Percentiles rank a stretch among this genome's conserved stretches.
Conservation (phyloP, 2,888 invertebrate species). For the Unio pictorum region DNA sequence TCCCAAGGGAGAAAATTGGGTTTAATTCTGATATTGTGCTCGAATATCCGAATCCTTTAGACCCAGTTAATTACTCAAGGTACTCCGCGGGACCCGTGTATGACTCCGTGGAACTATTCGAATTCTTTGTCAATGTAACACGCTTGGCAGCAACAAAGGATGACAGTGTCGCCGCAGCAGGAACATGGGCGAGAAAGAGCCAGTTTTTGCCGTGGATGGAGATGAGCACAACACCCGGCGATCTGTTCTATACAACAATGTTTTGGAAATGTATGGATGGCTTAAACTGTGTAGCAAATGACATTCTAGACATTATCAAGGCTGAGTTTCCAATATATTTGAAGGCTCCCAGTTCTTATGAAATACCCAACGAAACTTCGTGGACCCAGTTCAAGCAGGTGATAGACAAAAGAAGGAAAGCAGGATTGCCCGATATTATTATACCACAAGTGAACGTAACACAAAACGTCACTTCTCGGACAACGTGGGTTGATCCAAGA, state of each 20-base stretch:
- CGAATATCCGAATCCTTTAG: constrained; percentile 37
- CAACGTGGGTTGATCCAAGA: constrained; percentile 22
- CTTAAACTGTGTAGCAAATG: constrained; percentile 30
- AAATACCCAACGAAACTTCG: constrained; percentile 40
- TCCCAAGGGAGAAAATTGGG: constrained; percentile 7
- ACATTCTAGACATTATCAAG: constrained; percentile 29
- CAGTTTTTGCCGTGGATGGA: constrained; percentile 48
- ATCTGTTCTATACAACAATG: constrained; percentile 31
- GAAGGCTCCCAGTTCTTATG: constrained; percentile 27
- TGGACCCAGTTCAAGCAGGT: constrained; percentile 41
- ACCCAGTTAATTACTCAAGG: constrained; percentile 26
- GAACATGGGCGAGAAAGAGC: constrained; percentile 36
- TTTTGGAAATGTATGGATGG: constrained; percentile 36
- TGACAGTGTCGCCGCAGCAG: constrained; percentile 18
- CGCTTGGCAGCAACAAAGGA: constrained; percentile 9
- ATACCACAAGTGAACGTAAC: constrained; percentile 31
- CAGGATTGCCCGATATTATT: constrained; percentile 33
- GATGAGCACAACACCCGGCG: constrained; percentile 30
- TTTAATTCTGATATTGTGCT: constrained; percentile 33
- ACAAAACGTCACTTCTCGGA: constrained; percentile 4
- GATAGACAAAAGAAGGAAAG: constrained; percentile 33
- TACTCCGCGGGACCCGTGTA: constrained; percentile 39
- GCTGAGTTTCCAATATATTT: constrained; percentile 27
- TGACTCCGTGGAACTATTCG: constrained; percentile 33
- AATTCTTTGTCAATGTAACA: constrained; percentile 27